Percentiles rank a stretch among this genome's conserved stretches.
Conservation (phyloP, 92 coral and sea anemone genomes). For the Paragorgia papillata region DNA sequence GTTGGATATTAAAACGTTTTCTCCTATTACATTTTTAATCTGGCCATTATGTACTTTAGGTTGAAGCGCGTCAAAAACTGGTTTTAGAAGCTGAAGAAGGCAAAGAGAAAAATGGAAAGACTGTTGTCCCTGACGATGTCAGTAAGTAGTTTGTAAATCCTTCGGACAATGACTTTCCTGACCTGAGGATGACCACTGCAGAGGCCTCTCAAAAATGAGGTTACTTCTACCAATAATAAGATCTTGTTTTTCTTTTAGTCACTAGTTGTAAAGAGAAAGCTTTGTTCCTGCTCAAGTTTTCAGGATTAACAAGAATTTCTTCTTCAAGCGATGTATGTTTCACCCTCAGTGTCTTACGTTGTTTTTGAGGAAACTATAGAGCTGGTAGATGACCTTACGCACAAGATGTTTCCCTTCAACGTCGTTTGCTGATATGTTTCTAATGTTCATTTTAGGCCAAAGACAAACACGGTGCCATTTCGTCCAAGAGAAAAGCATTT, state of each 20-base stretch:
- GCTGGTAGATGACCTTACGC: too few relatives aligned
- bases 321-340: constrained; percentile 68
- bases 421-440: too few relatives aligned
- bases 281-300: constrained; percentile 87
- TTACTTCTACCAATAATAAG: neutral
- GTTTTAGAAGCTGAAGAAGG: constrained; percentile 90
- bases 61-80: constrained; percentile 94
- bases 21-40: too few relatives aligned
- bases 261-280: constrained; percentile 86
- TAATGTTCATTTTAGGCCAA: neutral
- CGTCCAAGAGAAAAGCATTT: constrained; percentile 15
- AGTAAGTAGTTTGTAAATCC: constrained; percentile 36
- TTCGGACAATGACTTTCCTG: neutral
- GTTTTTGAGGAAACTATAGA: too few relatives aligned
- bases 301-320: constrained; percentile 87
- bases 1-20: too few relatives aligned
- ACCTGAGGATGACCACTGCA: too few relatives aligned
- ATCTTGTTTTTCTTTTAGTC: constrained; percentile 45
- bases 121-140: constrained; percentile 73
- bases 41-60: constrained; percentile 61
- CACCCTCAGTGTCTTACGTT: neutral
- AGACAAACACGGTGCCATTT: neutral
- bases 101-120: constrained; percentile 64
- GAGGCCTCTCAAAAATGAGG: too few relatives aligned
- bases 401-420: neutral